Percentiles rank a stretch among this genome's conserved stretches.
Evolutionary conservation across 2,888 invertebrate species (phyloP).

Genomic region (Notodonta ziczac): DNA sequence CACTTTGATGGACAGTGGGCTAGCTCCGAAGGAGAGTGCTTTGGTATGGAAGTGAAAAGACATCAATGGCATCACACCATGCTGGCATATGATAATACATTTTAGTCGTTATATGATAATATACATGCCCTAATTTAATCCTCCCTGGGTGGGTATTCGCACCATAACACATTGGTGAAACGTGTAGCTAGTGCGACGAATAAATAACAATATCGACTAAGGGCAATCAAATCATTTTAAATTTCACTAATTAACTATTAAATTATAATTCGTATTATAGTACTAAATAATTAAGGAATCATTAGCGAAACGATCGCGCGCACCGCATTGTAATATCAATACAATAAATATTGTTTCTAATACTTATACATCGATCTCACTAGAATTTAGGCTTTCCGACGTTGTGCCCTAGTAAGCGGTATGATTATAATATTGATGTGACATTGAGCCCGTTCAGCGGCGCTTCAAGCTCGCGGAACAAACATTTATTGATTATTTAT

Average conservation of each 20-base stretch:
- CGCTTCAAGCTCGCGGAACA: constrained; percentile 21
- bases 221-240: no score
- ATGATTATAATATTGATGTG: constrained; percentile 28
- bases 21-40: not conserved
- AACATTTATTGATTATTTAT: constrained; percentile 25
- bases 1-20: no score
- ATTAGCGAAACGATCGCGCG: constrained; percentile 34
- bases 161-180: not conserved
- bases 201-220: constrained; percentile 23
- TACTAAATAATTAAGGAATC: not conserved
- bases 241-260: no score
- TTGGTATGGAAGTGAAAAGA: constrained; percentile 35
- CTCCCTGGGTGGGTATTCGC: constrained; percentile 12
- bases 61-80: constrained; percentile 38
- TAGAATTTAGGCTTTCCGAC: constrained; percentile 52
- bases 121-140: constrained; percentile 13
- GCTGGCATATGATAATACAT: constrained; percentile 12
- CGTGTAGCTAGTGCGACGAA: constrained; percentile 25
- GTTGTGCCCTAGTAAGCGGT: constrained; percentile 49
- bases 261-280: not conserved
- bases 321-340: constrained; percentile 42
- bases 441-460: constrained; percentile 14
- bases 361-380: constrained; percentile 56
- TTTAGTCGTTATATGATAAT: constrained; percentile 3
- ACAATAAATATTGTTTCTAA: constrained; percentile 43